Percentiles rank a stretch among this genome's conserved stretches.
Evolutionary conservation across 2,113 vertebrate species (phyloP).

Genomic region (Loxodonta africana): DNA sequence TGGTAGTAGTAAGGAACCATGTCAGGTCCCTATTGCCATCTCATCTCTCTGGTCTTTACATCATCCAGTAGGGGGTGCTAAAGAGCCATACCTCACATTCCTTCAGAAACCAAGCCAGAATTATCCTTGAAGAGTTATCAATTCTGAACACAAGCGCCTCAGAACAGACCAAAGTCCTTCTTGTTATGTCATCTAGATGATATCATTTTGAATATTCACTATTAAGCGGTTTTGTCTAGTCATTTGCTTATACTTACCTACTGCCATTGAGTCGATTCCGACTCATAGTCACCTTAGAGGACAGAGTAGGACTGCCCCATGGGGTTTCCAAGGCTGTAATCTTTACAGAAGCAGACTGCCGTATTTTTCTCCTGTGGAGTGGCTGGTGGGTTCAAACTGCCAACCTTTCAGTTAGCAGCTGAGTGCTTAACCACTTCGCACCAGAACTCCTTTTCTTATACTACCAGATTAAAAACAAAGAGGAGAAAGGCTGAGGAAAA

Average conservation of each 20-base stretch:
- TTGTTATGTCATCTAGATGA: background rate
- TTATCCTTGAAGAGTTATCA: background rate
- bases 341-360: too few species aligned
- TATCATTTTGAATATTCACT: constrained; percentile 44
- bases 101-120: constrained; percentile 40
- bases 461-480: constrained; percentile 57
- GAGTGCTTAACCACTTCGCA: too few species aligned
- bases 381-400: too few species aligned
- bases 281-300: too few species aligned
- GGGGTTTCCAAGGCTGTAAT: too few species aligned
- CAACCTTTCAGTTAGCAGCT: too few species aligned
- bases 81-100: background rate
- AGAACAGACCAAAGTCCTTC: background rate
- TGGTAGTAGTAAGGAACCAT: background rate
- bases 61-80: constrained; percentile 87
- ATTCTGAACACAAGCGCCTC: constrained; percentile 33
- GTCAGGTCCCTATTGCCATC: background rate
- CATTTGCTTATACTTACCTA: constrained; percentile 49
- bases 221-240: constrained; percentile 49
- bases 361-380: too few species aligned
- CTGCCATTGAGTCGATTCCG: too few species aligned
- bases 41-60: background rate
- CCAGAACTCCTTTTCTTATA: constrained; percentile 22
- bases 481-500: constrained; percentile 60
- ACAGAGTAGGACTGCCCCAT: too few species aligned